phyloP scores from a whole-genome alignment of 2,113 vertebrate genomes.

The Ictidomys tridecemlineatus region DNA sequence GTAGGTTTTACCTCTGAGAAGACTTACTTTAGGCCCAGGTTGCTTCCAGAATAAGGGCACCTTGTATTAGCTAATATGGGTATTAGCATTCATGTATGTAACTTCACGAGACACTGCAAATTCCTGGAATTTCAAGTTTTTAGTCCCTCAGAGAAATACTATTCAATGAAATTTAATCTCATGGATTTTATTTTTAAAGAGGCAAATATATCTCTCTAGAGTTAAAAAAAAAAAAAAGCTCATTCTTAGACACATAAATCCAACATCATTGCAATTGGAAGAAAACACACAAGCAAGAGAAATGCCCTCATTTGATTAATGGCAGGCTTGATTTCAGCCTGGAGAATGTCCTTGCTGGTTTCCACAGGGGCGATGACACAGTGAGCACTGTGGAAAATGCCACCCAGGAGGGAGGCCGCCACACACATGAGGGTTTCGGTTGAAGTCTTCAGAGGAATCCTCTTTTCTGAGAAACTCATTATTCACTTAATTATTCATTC shows the following conservation, averaged over 20 bases:
- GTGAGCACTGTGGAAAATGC: not conserved
- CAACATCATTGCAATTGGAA: slow-evolving; percentile 26
- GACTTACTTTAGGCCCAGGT: not conserved
- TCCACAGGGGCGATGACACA: not conserved
- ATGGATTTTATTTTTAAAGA: slow-evolving; percentile 64
- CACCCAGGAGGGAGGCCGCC: not conserved
- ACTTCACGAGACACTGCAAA: slow-evolving; percentile 2
- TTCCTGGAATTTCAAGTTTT: slow-evolving; percentile 64
- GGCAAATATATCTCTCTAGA: not conserved
- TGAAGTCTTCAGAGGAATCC: slow-evolving; percentile 73
- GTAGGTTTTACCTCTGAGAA: not conserved
- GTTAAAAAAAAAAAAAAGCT: not conserved
- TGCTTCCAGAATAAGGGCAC: slow-evolving; percentile 27
- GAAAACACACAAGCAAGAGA: slow-evolving; percentile 43
- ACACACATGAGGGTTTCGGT: not conserved
- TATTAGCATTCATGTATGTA: slow-evolving; percentile 43
- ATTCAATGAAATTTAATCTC: slow-evolving; percentile 17
- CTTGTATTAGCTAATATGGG: slow-evolving; percentile 2
- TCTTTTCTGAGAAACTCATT: slow-evolving; percentile 85
- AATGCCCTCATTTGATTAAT: slow-evolving; percentile 12
- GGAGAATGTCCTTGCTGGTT: slow-evolving; percentile 64
- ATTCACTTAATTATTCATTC: slow-evolving; percentile 90
- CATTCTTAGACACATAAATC: slow-evolving; percentile 58
- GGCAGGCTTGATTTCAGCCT: slow-evolving; percentile 50
- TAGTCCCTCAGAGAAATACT: slow-evolving; percentile 34